Evolutionary conservation across 2,113 vertebrate species (phyloP).

Genomic region (Lepus timidus): DNA sequence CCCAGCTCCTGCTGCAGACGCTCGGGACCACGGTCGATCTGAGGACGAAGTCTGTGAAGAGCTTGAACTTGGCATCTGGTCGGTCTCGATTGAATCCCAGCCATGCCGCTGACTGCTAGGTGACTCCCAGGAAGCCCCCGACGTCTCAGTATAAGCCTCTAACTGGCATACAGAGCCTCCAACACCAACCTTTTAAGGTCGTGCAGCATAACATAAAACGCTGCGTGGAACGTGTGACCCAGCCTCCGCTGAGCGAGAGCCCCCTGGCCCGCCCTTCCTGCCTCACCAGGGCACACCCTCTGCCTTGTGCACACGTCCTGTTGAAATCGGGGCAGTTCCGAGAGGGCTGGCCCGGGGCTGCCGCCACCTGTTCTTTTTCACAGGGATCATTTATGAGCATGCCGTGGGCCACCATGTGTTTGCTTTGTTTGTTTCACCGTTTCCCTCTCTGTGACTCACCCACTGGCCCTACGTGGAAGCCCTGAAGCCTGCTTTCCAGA

Average conservation of each 20-base stretch:
- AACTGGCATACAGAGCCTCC: not conserved
- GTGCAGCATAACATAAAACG: not conserved
- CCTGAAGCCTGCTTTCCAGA: not conserved
- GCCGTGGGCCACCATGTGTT: not conserved
- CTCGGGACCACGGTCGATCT: not conserved
- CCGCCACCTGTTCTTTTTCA: conserved; percentile 28
- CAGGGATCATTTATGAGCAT: not conserved
- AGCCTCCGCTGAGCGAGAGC: not conserved
- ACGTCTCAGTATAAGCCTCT: not conserved
- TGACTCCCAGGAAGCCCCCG: not conserved
- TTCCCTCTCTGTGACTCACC: conserved; percentile 18
- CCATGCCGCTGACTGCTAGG: not conserved
- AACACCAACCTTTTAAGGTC: not conserved
- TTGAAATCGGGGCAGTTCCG: not conserved
- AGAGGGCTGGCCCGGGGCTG: not conserved
- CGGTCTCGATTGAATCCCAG: not conserved
- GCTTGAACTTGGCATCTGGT: not conserved
- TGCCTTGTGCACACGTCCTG: not conserved
- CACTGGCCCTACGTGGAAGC: not conserved
- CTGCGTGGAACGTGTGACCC: no score
- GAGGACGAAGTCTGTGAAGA: no score
- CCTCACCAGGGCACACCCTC: not conserved
- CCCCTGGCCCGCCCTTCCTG: fast-evolving
- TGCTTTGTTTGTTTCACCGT: not conserved
- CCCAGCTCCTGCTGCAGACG: no score